Base-by-base conservation (phyloP, 2,113 vertebrate species). In the Rhinoptilus africanus region DNA sequence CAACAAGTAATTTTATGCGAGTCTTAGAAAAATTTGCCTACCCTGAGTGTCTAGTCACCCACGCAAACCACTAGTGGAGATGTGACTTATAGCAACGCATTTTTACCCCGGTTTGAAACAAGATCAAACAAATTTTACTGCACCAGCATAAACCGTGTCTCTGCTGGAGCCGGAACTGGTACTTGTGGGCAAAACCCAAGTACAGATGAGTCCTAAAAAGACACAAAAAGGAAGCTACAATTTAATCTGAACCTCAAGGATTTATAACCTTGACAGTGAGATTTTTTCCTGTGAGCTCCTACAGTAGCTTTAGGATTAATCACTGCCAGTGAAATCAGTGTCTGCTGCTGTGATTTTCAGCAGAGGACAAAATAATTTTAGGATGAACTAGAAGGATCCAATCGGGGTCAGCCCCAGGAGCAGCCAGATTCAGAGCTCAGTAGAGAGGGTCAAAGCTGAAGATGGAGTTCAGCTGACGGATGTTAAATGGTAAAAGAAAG, bases 1-100 rank as follows among this genome's bases (percentile, higher is more conserved):
- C 56, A n/a, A 57, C 34, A 2, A 64, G 66, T 8, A 37, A 88
- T 89, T 95, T 60, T 34, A 41, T 87, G 80, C 0, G 1, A 95
- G 86, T 56, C 91, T 94, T 4, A 10, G 56, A 45, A 50, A 85
- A 48, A 93, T 97, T 97, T 97, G 92, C 92, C 93, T 97, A 79
- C 84, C 75, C 66, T 3, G 80, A 72, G 95, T 95, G 94, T 93
- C 94, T 93, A 23, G 79, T 68, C 94, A 87, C 94, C 95, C 94
- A 92, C 93, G 26, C 91, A 96, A 92, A 96, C 80, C 94, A 68
- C 96, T 9, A 18, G 66, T 79, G 86, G 84, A 89, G 96, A 92
- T 95, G 95, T 73, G 92, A 95, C 94, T 94, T 91, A 85, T 11
- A 95, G 91, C 93, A 34, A 87, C 10, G 92, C 83, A 41, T 95